Conservation (phyloP, 2,888 invertebrate genomes). For the Rotaria sp. region DNA sequence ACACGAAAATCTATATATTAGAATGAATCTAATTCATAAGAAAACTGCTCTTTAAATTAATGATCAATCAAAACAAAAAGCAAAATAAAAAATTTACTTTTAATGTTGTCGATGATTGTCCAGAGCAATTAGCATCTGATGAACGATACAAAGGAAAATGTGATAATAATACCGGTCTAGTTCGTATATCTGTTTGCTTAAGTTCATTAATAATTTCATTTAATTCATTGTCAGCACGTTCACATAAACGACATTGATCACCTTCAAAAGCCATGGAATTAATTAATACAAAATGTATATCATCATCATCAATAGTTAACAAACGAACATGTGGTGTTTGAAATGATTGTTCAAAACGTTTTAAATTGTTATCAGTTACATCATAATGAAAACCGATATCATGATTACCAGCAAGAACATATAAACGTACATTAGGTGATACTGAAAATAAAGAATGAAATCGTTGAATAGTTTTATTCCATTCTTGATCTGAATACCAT, state of each 20-base stretch:
- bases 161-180: slow-evolving; percentile 59
- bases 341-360: slow-evolving; percentile 59
- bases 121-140: slow-evolving; percentile 75
- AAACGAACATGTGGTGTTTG: slow-evolving; percentile 52
- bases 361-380: slow-evolving; percentile 48
- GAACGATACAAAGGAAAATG: slow-evolving; percentile 86
- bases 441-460: background rate
- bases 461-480: background rate
- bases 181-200: slow-evolving; percentile 44
- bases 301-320: slow-evolving; percentile 56
- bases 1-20: too few relatives aligned
- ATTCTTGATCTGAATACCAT: slow-evolving; percentile 69
- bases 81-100: background rate
- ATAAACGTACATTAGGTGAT: slow-evolving; percentile 55
- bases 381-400: slow-evolving; percentile 91
- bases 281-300: slow-evolving; percentile 77
- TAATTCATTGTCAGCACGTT: slow-evolving; percentile 64
- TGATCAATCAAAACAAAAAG: too few relatives aligned
- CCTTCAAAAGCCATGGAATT: slow-evolving; percentile 96
- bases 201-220: slow-evolving; percentile 48
- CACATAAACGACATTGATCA: slow-evolving; percentile 80
- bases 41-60: too few relatives aligned
- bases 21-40: too few relatives aligned
- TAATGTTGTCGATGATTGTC: background rate
- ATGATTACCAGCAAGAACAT: slow-evolving; percentile 84